These are phyloP conservation scores for Pilophorus perplexus DNA, from an alignment of 2,888 invertebrate species.

Conservation along the genomic window DNA sequence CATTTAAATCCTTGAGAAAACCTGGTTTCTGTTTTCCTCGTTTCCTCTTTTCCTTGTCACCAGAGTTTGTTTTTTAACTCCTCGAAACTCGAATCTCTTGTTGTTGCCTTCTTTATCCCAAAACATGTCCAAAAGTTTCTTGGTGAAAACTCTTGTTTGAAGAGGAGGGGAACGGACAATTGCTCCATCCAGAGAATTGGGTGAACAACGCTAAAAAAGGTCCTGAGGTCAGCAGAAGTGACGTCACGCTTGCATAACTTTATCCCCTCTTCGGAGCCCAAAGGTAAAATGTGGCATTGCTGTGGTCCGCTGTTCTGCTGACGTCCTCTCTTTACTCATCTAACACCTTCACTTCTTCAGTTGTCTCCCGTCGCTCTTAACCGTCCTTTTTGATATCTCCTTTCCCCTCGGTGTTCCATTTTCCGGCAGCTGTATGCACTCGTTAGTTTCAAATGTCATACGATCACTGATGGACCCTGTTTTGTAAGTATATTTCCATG, in stretches of 20 bases:
- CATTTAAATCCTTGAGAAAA: too few relatives aligned
- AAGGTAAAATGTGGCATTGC: conserved; percentile 15
- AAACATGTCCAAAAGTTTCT: conserved; percentile 4
- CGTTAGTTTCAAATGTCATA: neutral
- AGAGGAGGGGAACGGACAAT: neutral
- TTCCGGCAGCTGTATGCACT: neutral
- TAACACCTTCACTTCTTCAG: conserved; percentile 16
- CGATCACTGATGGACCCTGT: neutral
- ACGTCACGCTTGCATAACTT: conserved; percentile 26
- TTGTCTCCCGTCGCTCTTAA: neutral
- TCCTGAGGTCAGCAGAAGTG: conserved; percentile 28
- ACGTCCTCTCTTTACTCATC: conserved; percentile 9
- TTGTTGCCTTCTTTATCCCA: neutral
- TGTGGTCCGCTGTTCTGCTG: conserved; percentile 16
- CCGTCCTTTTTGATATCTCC: neutral
- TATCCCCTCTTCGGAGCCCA: neutral
- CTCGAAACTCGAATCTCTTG: neutral
- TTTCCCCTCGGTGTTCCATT: neutral
- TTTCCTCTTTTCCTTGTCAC: too few relatives aligned
- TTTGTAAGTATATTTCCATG: conserved; percentile 10
- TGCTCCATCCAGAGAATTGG: neutral
- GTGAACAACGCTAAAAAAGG: conserved; percentile 11
- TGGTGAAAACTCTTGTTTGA: conserved; percentile 5
- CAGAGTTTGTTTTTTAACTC: conserved; percentile 9
- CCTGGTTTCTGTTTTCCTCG: too few relatives aligned